A percentile compares a stretch with the other conserved stretches of the same genome.
These are phyloP conservation scores for Myotis myotis DNA, from an alignment of 2,797 vertebrate genomes.

Conservation along the genomic window DNA sequence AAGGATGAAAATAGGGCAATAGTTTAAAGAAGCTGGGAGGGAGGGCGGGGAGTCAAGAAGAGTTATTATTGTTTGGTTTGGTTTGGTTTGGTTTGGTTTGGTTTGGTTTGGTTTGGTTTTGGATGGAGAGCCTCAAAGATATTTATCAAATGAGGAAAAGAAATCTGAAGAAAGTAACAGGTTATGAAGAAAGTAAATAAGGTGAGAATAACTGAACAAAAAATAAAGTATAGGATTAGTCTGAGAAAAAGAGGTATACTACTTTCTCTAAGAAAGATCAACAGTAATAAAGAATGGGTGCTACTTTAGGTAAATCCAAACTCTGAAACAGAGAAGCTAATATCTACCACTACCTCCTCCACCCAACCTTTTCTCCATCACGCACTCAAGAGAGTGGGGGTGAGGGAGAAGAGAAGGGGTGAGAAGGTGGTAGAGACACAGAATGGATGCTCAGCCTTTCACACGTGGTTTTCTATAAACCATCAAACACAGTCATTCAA, in stretches of 20 bases:
- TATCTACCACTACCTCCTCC: neutral
- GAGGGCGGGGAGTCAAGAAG: neutral
- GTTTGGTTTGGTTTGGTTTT: constrained; percentile 6
- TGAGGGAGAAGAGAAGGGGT: neutral
- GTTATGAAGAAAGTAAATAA: neutral
- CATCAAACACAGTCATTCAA: neutral
- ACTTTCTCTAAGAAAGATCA: constrained; percentile 20
- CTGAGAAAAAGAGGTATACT: neutral
- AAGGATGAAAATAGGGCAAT: constrained; percentile 20
- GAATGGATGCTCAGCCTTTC: neutral
- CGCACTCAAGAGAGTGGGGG: neutral
- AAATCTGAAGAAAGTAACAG: constrained; percentile 40
- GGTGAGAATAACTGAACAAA: neutral
- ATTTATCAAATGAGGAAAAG: constrained; percentile 5
- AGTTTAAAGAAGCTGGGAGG: neutral
- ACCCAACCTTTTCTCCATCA: neutral
- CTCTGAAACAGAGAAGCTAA: neutral
- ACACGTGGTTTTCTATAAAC: neutral
- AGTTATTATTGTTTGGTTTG: neutral
- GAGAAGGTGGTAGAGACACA: neutral
- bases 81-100: constrained; percentile 25
- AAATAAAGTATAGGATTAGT: neutral
- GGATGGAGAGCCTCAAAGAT: neutral
- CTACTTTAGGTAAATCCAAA: neutral
- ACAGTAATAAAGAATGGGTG: neutral